Percentiles rank a stretch among this genome's conserved stretches.
phyloP scores from a whole-genome alignment of 2,888 invertebrate genomes.

The Oscheius sp. region DNA sequence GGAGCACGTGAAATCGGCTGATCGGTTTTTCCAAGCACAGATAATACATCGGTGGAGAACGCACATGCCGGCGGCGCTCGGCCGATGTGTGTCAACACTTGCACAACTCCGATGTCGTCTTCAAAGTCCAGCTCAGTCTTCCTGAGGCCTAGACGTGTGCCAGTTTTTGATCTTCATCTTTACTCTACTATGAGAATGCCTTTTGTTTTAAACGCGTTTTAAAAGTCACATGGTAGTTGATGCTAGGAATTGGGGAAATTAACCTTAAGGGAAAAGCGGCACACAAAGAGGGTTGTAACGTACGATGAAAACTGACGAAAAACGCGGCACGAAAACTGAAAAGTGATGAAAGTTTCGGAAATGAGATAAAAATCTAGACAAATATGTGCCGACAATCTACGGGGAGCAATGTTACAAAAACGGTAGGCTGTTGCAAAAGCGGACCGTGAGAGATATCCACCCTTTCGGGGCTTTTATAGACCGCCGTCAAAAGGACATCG shows the following conservation, averaged over 20 bases:
- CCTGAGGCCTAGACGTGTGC: not conserved
- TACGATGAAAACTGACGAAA: slow-evolving; percentile 11
- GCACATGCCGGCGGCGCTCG: slow-evolving; percentile 34
- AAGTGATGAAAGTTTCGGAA: slow-evolving; percentile 16
- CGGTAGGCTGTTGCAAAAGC: too few species aligned
- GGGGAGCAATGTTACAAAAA: too few species aligned
- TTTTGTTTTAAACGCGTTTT: not conserved
- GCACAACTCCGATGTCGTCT: slow-evolving; percentile 14
- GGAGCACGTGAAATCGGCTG: slow-evolving; percentile 37
- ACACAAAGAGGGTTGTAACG: slow-evolving; percentile 19
- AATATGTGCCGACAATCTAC: too few species aligned
- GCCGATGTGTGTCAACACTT: slow-evolving; percentile 36
- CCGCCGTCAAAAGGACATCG: too few species aligned
- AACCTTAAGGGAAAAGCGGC: not conserved
- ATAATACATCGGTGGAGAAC: slow-evolving; percentile 37
- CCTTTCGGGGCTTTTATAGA: too few species aligned
- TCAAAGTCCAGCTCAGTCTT: not conserved
- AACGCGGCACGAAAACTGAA: slow-evolving; percentile 24
- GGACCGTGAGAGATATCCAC: too few species aligned
- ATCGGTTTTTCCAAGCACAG: slow-evolving; percentile 31
- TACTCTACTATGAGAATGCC: not conserved
- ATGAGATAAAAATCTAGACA: slow-evolving; percentile 1
- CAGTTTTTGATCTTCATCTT: not conserved
- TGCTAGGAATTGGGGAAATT: not conserved
- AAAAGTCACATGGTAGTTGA: not conserved